Evolutionary conservation across 1,140 invertebrate genomes (phyloP), one percentile per base, ranked within the genome.

Genomic region (Caerostris darwini): DNA sequence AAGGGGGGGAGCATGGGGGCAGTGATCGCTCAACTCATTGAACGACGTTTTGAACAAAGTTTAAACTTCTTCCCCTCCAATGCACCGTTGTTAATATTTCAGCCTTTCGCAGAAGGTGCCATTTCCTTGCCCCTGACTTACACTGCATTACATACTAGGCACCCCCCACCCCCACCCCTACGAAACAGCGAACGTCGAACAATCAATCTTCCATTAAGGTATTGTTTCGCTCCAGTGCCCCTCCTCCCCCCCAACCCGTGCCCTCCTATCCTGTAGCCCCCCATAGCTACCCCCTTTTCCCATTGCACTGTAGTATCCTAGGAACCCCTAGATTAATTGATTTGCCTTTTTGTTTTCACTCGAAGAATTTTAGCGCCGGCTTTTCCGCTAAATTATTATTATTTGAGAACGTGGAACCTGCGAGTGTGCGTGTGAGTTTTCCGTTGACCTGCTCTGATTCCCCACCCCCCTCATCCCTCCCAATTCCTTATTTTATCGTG

Each of bases 131-230:
- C 77, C 86, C 54, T 61, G 19, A 58, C 71, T 83, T 67, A 17
- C 91, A 67, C 82, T 87, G 83, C 92, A 89, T 82, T 94, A 77
- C 86, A 81, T 82, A 61, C 83, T 58, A 4, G 3, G n/a, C 57
- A 19, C 57, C 14, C 67, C 92, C 85, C 56, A 67, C 69, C 61
- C 58, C 12, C 69, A 69, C 50, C 64, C 71, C 69, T 19, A 56
- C 82, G 91, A 93, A 94, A 94, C 92, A 94, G 93, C 93, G 87
- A 94, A 90, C 87, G 87, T 94, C 81, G 87, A 94, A 90, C 93
- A 90, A 94, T 94, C 93, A 94, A 94, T 94, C 93, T 94, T 94
- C 93, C 93, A 94, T 94, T 94, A 94, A 94, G 93, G 93, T 94
- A 94, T 94, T 94, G 93, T 94, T 94, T 94, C 93, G 93, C 87